phyloP scores from a whole-genome alignment of 2,888 invertebrate genomes.

The Anagyrus pseudococci region DNA sequence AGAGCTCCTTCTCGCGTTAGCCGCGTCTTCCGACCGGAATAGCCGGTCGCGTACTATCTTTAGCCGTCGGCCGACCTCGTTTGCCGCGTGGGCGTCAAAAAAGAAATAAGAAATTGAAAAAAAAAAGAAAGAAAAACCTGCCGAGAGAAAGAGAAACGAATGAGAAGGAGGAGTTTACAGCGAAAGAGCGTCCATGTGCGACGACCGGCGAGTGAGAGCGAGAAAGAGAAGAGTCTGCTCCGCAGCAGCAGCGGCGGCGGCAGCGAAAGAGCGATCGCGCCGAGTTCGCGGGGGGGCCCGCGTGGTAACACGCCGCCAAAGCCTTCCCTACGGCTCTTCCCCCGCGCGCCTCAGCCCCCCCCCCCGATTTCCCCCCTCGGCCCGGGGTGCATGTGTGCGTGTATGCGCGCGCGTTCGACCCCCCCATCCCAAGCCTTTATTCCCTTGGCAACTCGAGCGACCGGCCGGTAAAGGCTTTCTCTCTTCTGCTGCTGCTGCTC shows the following conservation, averaged over 20 bases:
- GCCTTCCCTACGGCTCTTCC: not conserved
- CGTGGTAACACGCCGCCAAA: not conserved
- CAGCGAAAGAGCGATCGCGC: too few relatives aligned
- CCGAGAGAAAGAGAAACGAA: not conserved
- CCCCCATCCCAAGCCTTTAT: not conserved
- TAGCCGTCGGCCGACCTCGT: not conserved
- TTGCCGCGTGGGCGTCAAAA: not conserved
- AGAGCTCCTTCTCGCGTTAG: slow-evolving; percentile 6
- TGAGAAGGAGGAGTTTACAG: too few relatives aligned
- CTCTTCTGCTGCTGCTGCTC: slow-evolving; percentile 16
- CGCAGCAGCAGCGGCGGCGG: too few relatives aligned
- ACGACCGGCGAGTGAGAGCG: too few relatives aligned
- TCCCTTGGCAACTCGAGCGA: not conserved
- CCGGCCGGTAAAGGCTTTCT: too few relatives aligned
- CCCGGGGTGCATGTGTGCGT: not conserved
- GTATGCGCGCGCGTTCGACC: not conserved
- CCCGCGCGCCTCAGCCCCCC: not conserved
- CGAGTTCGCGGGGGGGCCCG: not conserved
- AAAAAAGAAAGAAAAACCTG: slow-evolving; percentile 9
- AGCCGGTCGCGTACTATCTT: not conserved
- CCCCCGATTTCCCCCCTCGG: not conserved
- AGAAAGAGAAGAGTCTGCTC: too few relatives aligned
- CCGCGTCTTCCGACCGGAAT: slow-evolving; percentile 4
- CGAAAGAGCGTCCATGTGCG: too few relatives aligned
- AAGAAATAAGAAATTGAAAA: slow-evolving; percentile 13